These are phyloP conservation scores for Argyrosomus japonicus DNA, from an alignment of 2,113 vertebrate genomes.

Conservation along the genomic window DNA sequence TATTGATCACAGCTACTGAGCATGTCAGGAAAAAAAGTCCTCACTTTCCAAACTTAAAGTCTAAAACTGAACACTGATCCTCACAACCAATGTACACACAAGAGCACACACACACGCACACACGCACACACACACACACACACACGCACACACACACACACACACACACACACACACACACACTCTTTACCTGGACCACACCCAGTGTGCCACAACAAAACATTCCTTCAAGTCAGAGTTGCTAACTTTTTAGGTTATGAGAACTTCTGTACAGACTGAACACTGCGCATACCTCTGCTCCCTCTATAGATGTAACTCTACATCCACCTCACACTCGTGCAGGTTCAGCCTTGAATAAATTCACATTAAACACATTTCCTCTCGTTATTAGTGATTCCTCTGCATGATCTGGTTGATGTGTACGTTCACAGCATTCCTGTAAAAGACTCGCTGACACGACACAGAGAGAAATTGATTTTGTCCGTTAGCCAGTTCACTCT, in stretches of 20 bases:
- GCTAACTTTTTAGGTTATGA: conserved; percentile 36
- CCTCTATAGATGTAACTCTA: background rate
- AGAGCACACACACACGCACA: no score
- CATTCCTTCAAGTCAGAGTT: conserved; percentile 51
- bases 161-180: conserved; percentile 11
- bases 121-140: background rate
- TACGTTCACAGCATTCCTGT: background rate
- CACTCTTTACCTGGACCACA: conserved; percentile 40
- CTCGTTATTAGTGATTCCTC: background rate
- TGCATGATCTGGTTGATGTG: background rate
- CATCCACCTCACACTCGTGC: background rate
- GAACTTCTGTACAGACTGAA: background rate
- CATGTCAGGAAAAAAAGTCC: background rate
- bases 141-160: conserved; percentile 2
- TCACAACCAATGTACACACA: background rate
- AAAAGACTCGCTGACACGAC: background rate
- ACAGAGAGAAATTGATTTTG: conserved; percentile 56
- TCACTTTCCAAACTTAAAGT: background rate
- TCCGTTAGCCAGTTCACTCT: conserved; percentile 45
- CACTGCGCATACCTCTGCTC: background rate
- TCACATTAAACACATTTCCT: background rate
- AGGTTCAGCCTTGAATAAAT: background rate
- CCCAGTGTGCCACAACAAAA: conserved; percentile 45
- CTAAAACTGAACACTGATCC: background rate
- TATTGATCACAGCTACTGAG: background rate